A percentile compares a stretch with the other conserved stretches of the same genome.
These are phyloP conservation scores for Brachyhypopomus gauderio DNA, from an alignment of 2,113 vertebrate genomes.

Conservation along the genomic window DNA sequence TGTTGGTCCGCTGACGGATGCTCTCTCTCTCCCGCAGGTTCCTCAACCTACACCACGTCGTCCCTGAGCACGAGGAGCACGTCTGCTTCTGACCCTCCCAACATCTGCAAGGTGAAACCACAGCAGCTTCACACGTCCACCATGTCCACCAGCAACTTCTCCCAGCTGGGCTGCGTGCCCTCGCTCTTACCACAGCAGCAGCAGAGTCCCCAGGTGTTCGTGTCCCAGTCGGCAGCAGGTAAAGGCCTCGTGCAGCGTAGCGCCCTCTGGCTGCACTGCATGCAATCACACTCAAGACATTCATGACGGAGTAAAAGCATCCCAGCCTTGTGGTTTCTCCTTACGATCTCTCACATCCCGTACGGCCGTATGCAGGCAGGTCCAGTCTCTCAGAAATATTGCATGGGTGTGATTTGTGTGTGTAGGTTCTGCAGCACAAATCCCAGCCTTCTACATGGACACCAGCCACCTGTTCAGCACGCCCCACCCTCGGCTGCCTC, in stretches of 20 bases:
- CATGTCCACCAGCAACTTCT: conserved; percentile 83
- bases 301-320: too few species aligned
- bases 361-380: too few species aligned
- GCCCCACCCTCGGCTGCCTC: conserved; percentile 90
- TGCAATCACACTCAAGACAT: too few species aligned
- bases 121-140: conserved; percentile 87
- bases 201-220: conserved; percentile 94
- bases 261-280: neutral
- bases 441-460: conserved; percentile 97
- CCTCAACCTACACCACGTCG: conserved; percentile 94
- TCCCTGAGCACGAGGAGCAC: conserved; percentile 95
- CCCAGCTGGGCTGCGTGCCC: conserved; percentile 92
- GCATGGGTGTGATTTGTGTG: neutral
- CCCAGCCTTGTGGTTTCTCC: neutral
- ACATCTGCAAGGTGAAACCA: conserved; percentile 98
- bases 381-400: neutral
- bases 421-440: conserved; percentile 85
- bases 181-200: conserved; percentile 94
- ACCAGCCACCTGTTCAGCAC: conserved; percentile 95
- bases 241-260: conserved; percentile 32
- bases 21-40: conserved; percentile 74
- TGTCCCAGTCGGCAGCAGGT: conserved; percentile 99
- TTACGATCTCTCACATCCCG: neutral
- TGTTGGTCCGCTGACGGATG: too few species aligned
- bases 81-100: conserved; percentile 93